phyloP scores from a whole-genome alignment of 2,797 vertebrate genomes.

The Gallinago stenura region DNA sequence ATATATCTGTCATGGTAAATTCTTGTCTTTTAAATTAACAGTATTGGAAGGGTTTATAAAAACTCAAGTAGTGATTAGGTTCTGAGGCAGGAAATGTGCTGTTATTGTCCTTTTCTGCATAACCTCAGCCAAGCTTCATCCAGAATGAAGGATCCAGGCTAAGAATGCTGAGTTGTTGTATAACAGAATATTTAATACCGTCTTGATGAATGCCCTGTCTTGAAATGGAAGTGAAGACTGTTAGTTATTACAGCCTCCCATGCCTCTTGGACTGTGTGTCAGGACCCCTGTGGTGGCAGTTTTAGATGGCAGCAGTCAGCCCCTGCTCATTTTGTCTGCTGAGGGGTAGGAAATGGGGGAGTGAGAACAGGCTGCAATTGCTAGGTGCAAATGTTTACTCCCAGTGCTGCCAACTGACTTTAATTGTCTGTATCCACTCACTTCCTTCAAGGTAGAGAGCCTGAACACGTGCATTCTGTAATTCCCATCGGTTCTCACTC shows the following conservation, averaged over 20 bases:
- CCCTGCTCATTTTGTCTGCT: background rate
- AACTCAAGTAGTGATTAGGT: background rate
- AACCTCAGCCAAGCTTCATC: background rate
- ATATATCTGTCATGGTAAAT: background rate
- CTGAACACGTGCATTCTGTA: background rate
- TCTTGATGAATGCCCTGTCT: background rate
- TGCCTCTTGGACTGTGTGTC: background rate
- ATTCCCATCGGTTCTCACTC: background rate
- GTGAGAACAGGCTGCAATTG: background rate
- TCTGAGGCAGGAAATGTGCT: background rate
- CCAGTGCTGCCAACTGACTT: background rate
- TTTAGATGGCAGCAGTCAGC: background rate
- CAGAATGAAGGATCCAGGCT: background rate
- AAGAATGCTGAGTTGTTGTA: background rate
- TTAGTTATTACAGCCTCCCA: background rate
- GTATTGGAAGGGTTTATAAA: conserved; percentile 29
- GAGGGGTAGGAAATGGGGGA: background rate
- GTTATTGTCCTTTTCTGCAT: background rate
- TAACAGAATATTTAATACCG: background rate
- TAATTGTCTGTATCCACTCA: background rate
- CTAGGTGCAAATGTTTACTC: background rate
- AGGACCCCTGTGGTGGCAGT: background rate
- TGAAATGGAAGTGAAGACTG: background rate
- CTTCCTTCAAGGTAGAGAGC: background rate
- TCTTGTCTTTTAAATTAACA: background rate